Evolutionary conservation across 2,888 invertebrate genomes (phyloP), one percentile per base, ranked within the genome.

Genomic region (Siphonodentalium dalli): DNA sequence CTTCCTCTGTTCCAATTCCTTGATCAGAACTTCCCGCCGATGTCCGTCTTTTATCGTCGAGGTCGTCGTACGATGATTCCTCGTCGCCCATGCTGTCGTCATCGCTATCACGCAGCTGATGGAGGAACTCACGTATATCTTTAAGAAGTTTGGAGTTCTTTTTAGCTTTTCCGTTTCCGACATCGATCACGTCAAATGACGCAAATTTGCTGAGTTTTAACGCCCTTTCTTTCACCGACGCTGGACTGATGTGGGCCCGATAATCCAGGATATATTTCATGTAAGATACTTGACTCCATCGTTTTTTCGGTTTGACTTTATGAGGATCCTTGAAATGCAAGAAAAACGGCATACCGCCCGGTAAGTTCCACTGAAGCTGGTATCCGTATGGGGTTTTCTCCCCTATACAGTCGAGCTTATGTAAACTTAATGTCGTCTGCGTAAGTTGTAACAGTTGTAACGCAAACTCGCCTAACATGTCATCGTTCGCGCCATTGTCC

Each of bases 251-350:
- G 6, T 52, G 44, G 18, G 45, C 56, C 20, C 66, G 38, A 49
- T 62, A 68, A 29, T 65, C 56, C 6, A 73, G 46, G 6, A 73
- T 61, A 34, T 71, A 73, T 26, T 68, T 60, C 62, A 73, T 63
- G 42, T 74, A 74, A 71, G 72, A 71, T 2, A 69, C 67, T 53
- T 74, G 74, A 41, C 72, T 73, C 74, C 74, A 74, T 8, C 74
- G 45, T 47, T 74, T 74, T 48, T 73, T 74, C 1, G 69, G 54
- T 52, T 73, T 74, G 2, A 73, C 65, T 27, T 68, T 65, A 4
- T 31, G 39, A 0, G 63, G 50, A 35, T 74, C 74, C 46, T 74
- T 74, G 20, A 74, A 49, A 41, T 74, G 74, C n/a, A 73, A 50
- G 48, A 69, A 69, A 4, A 74, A 47, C 8, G 72, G 70, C 64